These are phyloP conservation scores for Drosophila grimshawi DNA, from an alignment of 1,140 invertebrate species.

Conservation along the genomic window DNA sequence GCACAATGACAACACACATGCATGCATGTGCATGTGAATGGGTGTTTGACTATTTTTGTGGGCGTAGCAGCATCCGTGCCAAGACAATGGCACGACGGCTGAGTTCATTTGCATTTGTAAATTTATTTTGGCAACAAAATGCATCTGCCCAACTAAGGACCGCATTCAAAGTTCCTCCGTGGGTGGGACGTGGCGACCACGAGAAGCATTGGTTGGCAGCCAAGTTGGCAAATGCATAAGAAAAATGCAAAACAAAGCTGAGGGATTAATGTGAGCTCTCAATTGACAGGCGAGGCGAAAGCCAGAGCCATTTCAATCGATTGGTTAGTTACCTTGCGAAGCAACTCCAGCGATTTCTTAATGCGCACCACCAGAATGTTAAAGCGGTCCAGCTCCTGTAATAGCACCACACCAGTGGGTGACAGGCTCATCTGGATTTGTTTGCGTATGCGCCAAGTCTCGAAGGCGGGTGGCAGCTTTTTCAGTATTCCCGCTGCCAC, in stretches of 20 bases:
- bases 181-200: slow-evolving; percentile 41
- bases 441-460: slow-evolving; percentile 91
- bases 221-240: slow-evolving; percentile 80
- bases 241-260: slow-evolving; percentile 74
- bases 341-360: slow-evolving; percentile 88
- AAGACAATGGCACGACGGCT: slow-evolving; percentile 58
- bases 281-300: slow-evolving; percentile 41
- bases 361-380: slow-evolving; percentile 92
- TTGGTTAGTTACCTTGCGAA: slow-evolving; percentile 87
- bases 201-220: slow-evolving; percentile 57
- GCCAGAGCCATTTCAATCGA: slow-evolving; percentile 29
- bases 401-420: slow-evolving; percentile 92
- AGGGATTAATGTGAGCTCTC: slow-evolving; percentile 75
- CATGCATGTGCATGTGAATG: background rate
- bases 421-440: slow-evolving; percentile 90
- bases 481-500: slow-evolving; percentile 90
- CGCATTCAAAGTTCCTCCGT: slow-evolving; percentile 54
- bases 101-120: slow-evolving; percentile 79
- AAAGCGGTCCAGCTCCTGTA: slow-evolving; percentile 95
- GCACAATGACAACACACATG: slow-evolving; percentile 53
- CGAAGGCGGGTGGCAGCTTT: slow-evolving; percentile 91
- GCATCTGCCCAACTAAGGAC: slow-evolving; percentile 34
- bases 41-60: slow-evolving; percentile 31
- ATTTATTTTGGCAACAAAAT: slow-evolving; percentile 79
- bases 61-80: slow-evolving; percentile 47